These are phyloP conservation scores for Liodrosophila aerea DNA, from an alignment of 2,888 invertebrate species.

Conservation along the genomic window DNA sequence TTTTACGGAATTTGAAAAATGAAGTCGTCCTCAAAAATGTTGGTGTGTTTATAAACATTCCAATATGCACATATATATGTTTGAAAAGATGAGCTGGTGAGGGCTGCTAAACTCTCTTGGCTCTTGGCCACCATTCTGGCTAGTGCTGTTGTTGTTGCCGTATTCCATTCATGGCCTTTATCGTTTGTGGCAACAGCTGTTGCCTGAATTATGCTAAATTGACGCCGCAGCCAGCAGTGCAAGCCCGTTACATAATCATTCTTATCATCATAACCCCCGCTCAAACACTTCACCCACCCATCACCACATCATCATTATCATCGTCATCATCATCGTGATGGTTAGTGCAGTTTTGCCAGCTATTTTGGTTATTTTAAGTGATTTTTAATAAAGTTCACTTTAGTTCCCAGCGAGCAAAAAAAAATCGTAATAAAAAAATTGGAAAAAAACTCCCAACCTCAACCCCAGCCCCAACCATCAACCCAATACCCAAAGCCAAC, in stretches of 20 bases:
- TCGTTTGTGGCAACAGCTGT: slow-evolving; percentile 78
- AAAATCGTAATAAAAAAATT: neutral
- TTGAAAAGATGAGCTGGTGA: slow-evolving; percentile 1
- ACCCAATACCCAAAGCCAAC: neutral
- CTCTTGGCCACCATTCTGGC: slow-evolving; percentile 45
- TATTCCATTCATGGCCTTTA: slow-evolving; percentile 75
- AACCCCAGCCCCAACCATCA: slow-evolving; percentile 8
- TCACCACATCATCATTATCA: slow-evolving; percentile 11
- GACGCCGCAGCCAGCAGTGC: slow-evolving; percentile 57
- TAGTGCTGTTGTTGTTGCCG: slow-evolving; percentile 25
- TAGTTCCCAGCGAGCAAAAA: slow-evolving; percentile 25
- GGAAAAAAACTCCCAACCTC: neutral
- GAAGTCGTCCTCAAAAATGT: slow-evolving; percentile 65
- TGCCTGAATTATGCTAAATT: slow-evolving; percentile 74
- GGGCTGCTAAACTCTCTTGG: slow-evolving; percentile 14
- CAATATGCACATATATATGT: slow-evolving; percentile 54
- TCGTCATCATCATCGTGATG: slow-evolving; percentile 37
- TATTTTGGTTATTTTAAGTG: slow-evolving; percentile 76
- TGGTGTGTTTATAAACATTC: slow-evolving; percentile 71
- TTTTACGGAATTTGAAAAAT: slow-evolving; percentile 66
- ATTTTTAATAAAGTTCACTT: slow-evolving; percentile 73
- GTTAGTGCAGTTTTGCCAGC: slow-evolving; percentile 42
- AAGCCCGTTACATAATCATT: slow-evolving; percentile 24
- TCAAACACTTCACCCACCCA: neutral
- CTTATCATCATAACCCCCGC: slow-evolving; percentile 2